A percentile compares a stretch with the other conserved stretches of the same genome.
These are phyloP conservation scores for Dugesia japonica DNA, from an alignment of 2,888 invertebrate genomes.

Conservation along the genomic window DNA sequence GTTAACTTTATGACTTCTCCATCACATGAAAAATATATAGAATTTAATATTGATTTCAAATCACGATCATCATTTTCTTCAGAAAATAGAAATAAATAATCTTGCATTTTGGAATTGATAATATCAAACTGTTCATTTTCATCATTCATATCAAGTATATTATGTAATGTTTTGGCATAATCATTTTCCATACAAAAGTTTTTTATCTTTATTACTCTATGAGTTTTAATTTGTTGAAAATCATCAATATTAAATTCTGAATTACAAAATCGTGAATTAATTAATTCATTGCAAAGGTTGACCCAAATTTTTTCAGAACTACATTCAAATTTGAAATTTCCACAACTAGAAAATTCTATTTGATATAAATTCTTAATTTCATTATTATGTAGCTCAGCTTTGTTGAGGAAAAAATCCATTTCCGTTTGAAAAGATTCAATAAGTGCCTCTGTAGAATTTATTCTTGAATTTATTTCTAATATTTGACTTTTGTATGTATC, in stretches of 20 bases:
- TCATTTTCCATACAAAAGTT: neutral
- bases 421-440: neutral
- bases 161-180: slow-evolving; percentile 43
- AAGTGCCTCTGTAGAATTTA: slow-evolving; percentile 24
- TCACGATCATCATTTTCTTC: slow-evolving; percentile 40
- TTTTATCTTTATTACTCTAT: slow-evolving; percentile 41
- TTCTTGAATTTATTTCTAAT: slow-evolving; percentile 38
- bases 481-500: neutral
- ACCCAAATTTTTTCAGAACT: slow-evolving; percentile 43
- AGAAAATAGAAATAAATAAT: slow-evolving; percentile 47
- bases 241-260: slow-evolving; percentile 42
- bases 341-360: slow-evolving; percentile 46
- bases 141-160: slow-evolving; percentile 41
- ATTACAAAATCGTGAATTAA: slow-evolving; percentile 47
- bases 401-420: neutral
- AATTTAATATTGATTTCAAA: slow-evolving; percentile 40
- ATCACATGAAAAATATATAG: slow-evolving; percentile 1
- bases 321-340: slow-evolving; percentile 47
- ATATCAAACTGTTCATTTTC: slow-evolving; percentile 24
- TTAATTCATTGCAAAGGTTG: slow-evolving; percentile 45
- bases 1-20: slow-evolving; percentile 43
- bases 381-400: neutral
- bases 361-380: slow-evolving; percentile 38
- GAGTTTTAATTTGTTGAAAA: slow-evolving; percentile 43
- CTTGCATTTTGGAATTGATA: slow-evolving; percentile 37